Conservation (phyloP, 2,113 vertebrate genomes). For the Scomber japonicus region DNA sequence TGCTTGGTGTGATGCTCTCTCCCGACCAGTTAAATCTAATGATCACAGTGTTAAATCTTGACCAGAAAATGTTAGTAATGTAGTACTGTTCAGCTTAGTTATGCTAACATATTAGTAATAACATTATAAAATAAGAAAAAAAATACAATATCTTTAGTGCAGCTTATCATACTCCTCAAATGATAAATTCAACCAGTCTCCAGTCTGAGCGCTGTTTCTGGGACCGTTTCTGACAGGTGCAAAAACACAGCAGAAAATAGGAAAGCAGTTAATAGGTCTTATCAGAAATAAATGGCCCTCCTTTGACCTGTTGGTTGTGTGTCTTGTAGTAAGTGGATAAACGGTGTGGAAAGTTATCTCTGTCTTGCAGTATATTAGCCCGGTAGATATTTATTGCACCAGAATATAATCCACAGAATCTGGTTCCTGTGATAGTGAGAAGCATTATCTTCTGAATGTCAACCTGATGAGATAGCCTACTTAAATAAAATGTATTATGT, state of each 20-base stretch:
- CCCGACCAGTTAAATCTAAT: neutral
- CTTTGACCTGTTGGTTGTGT: neutral
- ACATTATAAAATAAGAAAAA: neutral
- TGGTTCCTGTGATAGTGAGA: neutral
- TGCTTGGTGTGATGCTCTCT: neutral
- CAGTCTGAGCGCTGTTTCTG: neutral
- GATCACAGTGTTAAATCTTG: neutral
- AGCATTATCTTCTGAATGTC: neutral
- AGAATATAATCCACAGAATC: neutral
- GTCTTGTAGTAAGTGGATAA: neutral
- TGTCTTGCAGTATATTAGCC: neutral
- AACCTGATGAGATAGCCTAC: too few species aligned
- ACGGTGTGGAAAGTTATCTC: neutral
- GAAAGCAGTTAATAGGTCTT: neutral
- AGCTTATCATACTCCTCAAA: neutral
- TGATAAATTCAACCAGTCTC: neutral
- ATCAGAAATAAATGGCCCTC: conserved; percentile 2
- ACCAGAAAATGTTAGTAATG: neutral
- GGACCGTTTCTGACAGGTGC: neutral
- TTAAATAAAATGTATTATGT: neutral
- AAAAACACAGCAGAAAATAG: conserved; percentile 23
- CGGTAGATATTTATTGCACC: neutral
- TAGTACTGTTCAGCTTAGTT: neutral
- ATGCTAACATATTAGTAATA: neutral
- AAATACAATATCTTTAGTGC: neutral